A percentile compares a stretch with the other conserved stretches of the same genome.
These are phyloP conservation scores for Perognathus longimembris DNA, from an alignment of 2,113 vertebrate genomes.

Conservation along the genomic window DNA sequence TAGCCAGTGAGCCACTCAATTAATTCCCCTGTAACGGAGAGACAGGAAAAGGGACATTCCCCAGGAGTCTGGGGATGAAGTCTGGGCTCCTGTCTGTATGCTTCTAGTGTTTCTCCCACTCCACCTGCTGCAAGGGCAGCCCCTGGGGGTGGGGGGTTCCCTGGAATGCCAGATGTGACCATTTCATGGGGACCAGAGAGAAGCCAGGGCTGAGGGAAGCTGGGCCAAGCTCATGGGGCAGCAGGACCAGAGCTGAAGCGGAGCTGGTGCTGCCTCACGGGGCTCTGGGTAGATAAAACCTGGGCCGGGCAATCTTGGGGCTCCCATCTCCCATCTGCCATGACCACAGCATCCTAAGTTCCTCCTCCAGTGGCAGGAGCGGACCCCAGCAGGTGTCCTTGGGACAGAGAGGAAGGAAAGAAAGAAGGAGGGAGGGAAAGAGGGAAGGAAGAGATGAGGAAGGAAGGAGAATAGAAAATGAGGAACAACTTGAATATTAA, in stretches of 20 bases:
- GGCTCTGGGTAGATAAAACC: rapidly evolving
- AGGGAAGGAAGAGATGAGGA: neutral
- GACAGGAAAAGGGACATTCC: neutral
- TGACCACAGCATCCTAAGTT: neutral
- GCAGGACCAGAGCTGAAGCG: neutral
- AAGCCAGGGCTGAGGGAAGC: too few species aligned
- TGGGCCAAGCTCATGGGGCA: neutral
- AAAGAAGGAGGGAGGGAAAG: too few species aligned
- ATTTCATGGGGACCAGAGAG: neutral
- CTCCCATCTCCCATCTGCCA: too few species aligned
- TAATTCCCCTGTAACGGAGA: neutral
- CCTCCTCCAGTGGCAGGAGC: neutral
- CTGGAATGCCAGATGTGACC: neutral
- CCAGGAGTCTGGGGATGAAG: neutral
- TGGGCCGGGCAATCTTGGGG: neutral
- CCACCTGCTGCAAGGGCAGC: neutral
- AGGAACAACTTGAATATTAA: constrained; percentile 9
- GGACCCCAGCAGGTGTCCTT: neutral
- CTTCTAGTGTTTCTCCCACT: neutral
- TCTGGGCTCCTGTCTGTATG: neutral
- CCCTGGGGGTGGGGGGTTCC: neutral
- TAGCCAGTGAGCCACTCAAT: neutral
- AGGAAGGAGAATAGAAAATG: neutral
- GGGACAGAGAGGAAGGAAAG: neutral
- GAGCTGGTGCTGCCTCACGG: neutral